These are phyloP conservation scores for Drosophila mauritiana DNA, from an alignment of 1,140 invertebrate species.

Conservation along the genomic window DNA sequence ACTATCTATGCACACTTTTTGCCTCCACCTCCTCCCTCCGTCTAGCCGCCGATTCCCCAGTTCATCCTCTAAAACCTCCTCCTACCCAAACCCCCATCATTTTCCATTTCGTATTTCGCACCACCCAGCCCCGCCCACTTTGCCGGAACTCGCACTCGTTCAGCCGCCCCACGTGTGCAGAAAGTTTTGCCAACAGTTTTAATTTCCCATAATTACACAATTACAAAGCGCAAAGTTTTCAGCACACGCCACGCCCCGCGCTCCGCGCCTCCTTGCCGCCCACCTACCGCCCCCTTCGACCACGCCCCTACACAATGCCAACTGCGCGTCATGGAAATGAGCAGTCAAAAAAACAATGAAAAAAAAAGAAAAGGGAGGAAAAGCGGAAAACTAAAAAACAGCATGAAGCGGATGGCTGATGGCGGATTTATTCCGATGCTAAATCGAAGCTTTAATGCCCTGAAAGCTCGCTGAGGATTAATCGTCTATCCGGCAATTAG, in stretches of 20 bases:
- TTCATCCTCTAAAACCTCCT: not conserved
- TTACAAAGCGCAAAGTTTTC: constrained; percentile 83
- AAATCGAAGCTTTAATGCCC: constrained; percentile 53
- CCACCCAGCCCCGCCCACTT: constrained; percentile 1
- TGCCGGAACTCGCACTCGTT: constrained; percentile 28
- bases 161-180: constrained; percentile 73
- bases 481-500: constrained; percentile 36
- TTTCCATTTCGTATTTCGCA: constrained; percentile 14
- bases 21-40: not conserved
- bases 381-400: constrained; percentile 39
- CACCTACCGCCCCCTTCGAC: constrained; percentile 12
- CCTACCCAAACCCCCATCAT: not conserved
- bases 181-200: constrained; percentile 83
- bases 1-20: constrained; percentile 43
- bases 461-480: constrained; percentile 24
- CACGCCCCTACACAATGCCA: constrained; percentile 67
- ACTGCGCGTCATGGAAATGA: constrained; percentile 80
- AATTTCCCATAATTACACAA: constrained; percentile 84
- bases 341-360: constrained; percentile 59
- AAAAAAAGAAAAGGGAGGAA: constrained; percentile 27
- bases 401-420: constrained; percentile 33
- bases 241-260: constrained; percentile 73
- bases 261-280: not conserved
- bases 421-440: constrained; percentile 30
- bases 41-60: not conserved